These are phyloP conservation scores for Kobus ellipsiprymnus DNA, from an alignment of 2,113 vertebrate genomes.

Conservation along the genomic window DNA sequence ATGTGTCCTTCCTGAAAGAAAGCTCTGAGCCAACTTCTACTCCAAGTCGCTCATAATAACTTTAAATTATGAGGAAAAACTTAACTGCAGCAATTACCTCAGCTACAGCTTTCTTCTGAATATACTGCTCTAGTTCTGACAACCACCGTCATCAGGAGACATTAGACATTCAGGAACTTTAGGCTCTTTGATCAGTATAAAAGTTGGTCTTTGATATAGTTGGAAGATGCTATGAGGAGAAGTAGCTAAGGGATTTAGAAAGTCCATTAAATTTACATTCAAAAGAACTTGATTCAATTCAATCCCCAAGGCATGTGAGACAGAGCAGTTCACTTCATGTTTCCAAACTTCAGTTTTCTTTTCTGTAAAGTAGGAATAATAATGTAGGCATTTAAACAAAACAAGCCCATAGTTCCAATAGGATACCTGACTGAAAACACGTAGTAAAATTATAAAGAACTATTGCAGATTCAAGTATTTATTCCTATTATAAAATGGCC, in stretches of 20 bases:
- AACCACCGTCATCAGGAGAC: not conserved
- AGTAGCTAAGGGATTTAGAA: not conserved
- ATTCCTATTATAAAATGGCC: not conserved
- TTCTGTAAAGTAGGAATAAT: not conserved
- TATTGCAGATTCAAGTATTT: not conserved
- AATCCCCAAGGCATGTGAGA: not conserved
- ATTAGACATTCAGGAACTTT: conserved; percentile 1
- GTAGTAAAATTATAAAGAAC: not conserved
- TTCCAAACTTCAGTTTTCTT: conserved; percentile 11
- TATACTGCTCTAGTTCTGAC: not conserved
- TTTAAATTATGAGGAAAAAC: conserved; percentile 25
- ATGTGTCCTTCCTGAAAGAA: not conserved
- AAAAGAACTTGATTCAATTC: not conserved
- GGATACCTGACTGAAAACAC: not conserved
- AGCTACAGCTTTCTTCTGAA: not conserved
- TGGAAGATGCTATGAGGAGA: not conserved
- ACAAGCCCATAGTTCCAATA: not conserved
- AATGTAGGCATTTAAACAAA: not conserved
- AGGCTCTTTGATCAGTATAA: not conserved
- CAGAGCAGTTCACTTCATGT: not conserved
- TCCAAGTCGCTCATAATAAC: not conserved
- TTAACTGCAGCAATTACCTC: not conserved
- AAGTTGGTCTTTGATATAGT: not conserved
- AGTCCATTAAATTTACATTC: not conserved
- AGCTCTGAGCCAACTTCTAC: not conserved